A percentile compares a stretch with the other conserved stretches of the same genome.
phyloP scores from a whole-genome alignment of 2,797 vertebrate species.

The Fundulus diaphanus region DNA sequence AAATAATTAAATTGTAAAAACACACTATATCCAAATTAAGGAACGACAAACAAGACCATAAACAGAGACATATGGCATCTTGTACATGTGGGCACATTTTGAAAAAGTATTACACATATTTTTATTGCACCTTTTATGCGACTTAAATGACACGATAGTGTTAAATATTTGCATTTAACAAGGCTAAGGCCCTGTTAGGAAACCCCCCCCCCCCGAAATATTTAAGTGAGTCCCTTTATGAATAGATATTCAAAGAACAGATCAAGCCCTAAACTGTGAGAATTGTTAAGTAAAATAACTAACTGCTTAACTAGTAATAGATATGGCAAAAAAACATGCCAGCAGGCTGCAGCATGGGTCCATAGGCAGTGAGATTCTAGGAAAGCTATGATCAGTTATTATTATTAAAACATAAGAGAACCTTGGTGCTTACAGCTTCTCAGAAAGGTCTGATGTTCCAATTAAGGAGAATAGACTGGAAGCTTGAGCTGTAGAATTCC shows the following conservation, averaged over 20 bases:
- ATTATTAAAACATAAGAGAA: neutral
- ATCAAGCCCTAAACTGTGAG: slow-evolving; percentile 17
- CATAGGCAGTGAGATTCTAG: slow-evolving; percentile 49
- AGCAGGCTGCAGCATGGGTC: too few species aligned
- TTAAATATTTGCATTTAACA: too few species aligned
- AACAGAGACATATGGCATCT: too few species aligned
- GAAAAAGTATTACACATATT: too few species aligned
- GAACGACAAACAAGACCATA: too few species aligned
- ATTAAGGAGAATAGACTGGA: neutral
- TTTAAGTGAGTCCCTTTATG: neutral
- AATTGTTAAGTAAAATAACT: slow-evolving; percentile 13
- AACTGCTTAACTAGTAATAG: neutral
- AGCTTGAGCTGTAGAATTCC: neutral
- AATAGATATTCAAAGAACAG: slow-evolving; percentile 17
- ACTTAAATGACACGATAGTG: too few species aligned
- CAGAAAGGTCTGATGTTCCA: neutral
- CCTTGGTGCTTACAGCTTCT: neutral
- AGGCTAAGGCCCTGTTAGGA: too few species aligned
- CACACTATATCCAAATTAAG: too few species aligned
- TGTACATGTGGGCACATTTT: too few species aligned
- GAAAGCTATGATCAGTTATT: slow-evolving; percentile 11
- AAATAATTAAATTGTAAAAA: too few species aligned
- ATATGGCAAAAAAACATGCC: slow-evolving; percentile 18
- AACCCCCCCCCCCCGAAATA: too few species aligned
- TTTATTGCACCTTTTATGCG: too few species aligned